Conservation (phyloP, 37 sponge, comb jelly and placozoan genomes). For the Dysidea cf. avara region DNA sequence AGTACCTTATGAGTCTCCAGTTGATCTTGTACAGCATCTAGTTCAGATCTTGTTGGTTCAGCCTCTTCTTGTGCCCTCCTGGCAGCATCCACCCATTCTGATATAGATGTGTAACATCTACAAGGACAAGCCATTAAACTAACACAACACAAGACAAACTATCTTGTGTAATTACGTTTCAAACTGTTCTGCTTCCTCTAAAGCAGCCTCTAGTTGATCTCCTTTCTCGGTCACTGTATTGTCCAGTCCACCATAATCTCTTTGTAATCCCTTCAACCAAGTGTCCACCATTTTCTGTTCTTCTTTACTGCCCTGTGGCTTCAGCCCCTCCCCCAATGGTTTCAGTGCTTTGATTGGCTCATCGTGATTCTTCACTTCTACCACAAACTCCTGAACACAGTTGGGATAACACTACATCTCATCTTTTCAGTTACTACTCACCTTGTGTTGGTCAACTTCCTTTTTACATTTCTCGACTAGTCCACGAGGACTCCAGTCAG, state of each 20-base stretch:
- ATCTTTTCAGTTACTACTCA: no score
- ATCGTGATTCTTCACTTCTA: conserved; percentile 22
- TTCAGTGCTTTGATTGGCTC: conserved; percentile 45
- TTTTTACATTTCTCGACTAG: conserved; percentile 58
- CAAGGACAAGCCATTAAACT: no score
- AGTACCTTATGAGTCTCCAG: conserved; percentile 74
- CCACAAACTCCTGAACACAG: conserved; percentile 4
- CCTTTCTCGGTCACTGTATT: conserved; percentile 44
- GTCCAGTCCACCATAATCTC: no score
- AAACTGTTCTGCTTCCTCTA: conserved; percentile 62
- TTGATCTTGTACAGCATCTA: conserved; percentile 62
- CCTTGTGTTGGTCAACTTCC: conserved; percentile 38
- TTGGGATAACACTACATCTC: no score
- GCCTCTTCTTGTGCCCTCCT: conserved; percentile 22
- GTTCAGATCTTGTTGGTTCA: conserved; percentile 70
- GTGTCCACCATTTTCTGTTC: conserved; percentile 57
- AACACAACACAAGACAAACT: no score
- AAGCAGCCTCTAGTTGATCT: conserved; percentile 34
- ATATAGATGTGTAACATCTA: no score
- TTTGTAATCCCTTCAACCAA: conserved; percentile 48
- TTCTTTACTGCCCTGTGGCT: conserved; percentile 56
- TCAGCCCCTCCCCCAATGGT: conserved; percentile 40
- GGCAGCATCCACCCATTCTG: no score
- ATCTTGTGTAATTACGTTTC: no score
- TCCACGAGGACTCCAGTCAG: conserved; percentile 49